Evolutionary conservation across 2,888 invertebrate species (phyloP).

Genomic region (Lithophane socia): DNA sequence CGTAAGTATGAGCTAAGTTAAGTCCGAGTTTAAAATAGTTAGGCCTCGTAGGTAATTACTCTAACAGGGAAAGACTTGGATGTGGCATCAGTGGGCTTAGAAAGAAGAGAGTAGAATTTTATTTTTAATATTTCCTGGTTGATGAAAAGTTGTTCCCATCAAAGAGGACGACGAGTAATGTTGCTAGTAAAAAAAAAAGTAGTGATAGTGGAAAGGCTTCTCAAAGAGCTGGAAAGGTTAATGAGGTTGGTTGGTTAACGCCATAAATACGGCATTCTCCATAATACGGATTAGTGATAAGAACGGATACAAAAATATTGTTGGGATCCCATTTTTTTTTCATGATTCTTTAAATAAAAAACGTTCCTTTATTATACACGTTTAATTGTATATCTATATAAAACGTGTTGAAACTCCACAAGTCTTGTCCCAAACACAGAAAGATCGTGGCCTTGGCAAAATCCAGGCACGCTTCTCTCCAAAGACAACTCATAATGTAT

Average conservation of each 20-base stretch:
- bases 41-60: constrained; percentile 34
- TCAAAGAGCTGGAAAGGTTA: background rate
- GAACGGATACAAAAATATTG: background rate
- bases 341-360: background rate
- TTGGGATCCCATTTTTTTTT: background rate
- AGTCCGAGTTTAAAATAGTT: constrained; percentile 59
- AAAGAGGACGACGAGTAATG: background rate
- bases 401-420: constrained; percentile 29
- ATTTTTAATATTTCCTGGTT: background rate
- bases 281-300: background rate
- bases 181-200: background rate
- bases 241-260: background rate
- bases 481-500: constrained; percentile 45
- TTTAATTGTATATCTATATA: constrained; percentile 23
- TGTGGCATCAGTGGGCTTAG: background rate
- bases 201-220: background rate
- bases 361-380: background rate
- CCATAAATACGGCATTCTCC: background rate
- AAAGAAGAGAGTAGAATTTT: background rate
- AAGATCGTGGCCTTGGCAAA: background rate
- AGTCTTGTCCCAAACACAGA: background rate
- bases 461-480: constrained; percentile 7
- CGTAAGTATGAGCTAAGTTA: constrained; percentile 53
- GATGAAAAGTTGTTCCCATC: background rate
- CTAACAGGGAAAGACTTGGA: constrained; percentile 9